Evolutionary conservation across 2,888 invertebrate species (phyloP).

Genomic region (Trichopria drosophilae): DNA sequence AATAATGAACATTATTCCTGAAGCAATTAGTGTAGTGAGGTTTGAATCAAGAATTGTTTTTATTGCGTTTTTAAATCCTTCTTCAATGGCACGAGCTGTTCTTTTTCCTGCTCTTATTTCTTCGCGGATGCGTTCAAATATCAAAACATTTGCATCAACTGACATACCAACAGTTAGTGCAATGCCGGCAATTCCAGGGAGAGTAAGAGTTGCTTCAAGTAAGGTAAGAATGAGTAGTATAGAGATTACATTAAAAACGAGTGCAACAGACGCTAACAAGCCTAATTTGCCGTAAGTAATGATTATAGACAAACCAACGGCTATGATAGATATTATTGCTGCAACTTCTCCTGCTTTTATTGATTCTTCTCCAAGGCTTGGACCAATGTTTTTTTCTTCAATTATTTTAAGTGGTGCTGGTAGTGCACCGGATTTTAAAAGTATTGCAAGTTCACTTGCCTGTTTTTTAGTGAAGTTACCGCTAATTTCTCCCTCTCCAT

Average conservation of each 20-base stretch:
- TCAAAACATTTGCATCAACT: constrained; percentile 13
- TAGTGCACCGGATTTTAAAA: constrained; percentile 7
- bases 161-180: constrained; percentile 15
- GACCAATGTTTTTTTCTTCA: constrained; percentile 10
- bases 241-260: constrained; percentile 7
- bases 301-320: constrained; percentile 6
- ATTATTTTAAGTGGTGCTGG: constrained; percentile 5
- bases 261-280: constrained; percentile 6
- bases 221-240: constrained; percentile 5
- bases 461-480: constrained; percentile 8
- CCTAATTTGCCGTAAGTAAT: constrained; percentile 8
- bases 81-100: constrained; percentile 8
- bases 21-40: constrained; percentile 10
- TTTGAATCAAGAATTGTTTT: constrained; percentile 10
- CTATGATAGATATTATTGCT: neutral
- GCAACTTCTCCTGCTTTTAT: constrained; percentile 5
- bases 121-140: constrained; percentile 11
- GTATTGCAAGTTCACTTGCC: constrained; percentile 9
- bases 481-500: constrained; percentile 11
- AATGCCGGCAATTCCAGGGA: constrained; percentile 13
- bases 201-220: constrained; percentile 11
- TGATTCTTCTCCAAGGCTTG: constrained; percentile 6
- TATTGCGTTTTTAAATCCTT: constrained; percentile 8
- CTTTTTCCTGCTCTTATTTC: constrained; percentile 9
- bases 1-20: constrained; percentile 3